Evolutionary conservation across 2,113 vertebrate species (phyloP).

Genomic region (Mesocricetus auratus): DNA sequence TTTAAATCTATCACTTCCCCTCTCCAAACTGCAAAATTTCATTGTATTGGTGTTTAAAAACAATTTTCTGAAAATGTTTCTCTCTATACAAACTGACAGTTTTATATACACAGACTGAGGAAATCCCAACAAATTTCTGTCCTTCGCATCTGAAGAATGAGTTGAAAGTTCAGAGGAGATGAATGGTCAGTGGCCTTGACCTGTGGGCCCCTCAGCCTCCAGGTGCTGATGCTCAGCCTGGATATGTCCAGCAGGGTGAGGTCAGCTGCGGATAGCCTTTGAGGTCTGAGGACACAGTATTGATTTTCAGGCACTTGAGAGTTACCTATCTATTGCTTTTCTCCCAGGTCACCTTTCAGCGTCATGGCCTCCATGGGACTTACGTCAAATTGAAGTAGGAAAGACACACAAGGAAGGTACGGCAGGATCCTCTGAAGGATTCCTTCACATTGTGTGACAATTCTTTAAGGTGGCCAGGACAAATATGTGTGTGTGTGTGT

Average conservation of each 20-base stretch:
- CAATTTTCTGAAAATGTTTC: slow-evolving; percentile 27
- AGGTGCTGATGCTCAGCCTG: background rate
- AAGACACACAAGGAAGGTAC: background rate
- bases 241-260: background rate
- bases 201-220: background rate
- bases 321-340: background rate
- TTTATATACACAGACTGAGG: background rate
- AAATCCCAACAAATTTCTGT: background rate
- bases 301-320: slow-evolving; percentile 39
- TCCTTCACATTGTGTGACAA: slow-evolving; percentile 23
- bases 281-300: background rate
- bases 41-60: background rate
- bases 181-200: background rate
- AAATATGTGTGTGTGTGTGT: too few relatives aligned
- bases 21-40: background rate
- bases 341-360: background rate
- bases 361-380: background rate
- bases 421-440: background rate
- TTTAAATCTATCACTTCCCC: background rate
- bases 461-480: background rate
- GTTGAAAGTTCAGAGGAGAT: background rate
- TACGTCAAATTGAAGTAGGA: background rate
- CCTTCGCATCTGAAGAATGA: background rate
- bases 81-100: background rate
- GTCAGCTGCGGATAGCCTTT: background rate